Evolutionary conservation across 2,888 invertebrate species (phyloP).

Genomic region (Tipula lateralis): DNA sequence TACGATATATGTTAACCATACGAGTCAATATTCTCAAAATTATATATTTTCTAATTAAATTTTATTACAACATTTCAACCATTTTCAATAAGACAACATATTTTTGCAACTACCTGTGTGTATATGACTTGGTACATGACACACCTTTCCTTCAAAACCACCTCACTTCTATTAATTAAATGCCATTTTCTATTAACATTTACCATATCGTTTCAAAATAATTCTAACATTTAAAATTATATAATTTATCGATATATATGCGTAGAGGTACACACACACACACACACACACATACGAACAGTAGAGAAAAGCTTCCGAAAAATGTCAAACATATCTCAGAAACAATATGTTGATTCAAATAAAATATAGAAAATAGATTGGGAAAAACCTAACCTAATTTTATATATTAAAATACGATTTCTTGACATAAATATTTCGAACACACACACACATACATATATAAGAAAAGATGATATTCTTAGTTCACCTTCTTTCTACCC

Average conservation of each 20-base stretch:
- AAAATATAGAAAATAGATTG: neutral
- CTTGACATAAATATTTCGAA: slow-evolving; percentile 2
- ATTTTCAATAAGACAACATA: neutral
- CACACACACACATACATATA: neutral
- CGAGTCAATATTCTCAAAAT: neutral
- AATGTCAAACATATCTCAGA: neutral
- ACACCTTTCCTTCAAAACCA: neutral
- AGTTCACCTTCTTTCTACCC: neutral
- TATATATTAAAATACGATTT: neutral
- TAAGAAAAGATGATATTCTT: neutral
- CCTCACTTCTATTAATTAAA: neutral
- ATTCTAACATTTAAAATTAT: neutral
- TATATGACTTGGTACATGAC: neutral
- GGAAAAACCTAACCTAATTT: neutral
- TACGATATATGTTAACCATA: neutral
- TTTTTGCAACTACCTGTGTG: neutral
- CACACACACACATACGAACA: neutral
- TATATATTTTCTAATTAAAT: neutral
- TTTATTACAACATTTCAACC: neutral
- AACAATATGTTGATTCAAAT: slow-evolving; percentile 12
- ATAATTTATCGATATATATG: neutral
- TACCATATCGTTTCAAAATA: neutral
- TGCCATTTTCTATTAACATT: neutral
- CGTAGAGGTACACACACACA: neutral
- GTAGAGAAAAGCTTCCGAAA: neutral